A percentile compares a stretch with the other conserved stretches of the same genome.
These are phyloP conservation scores for Chloropsis hardwickii DNA, from an alignment of 2,113 vertebrate species.

Conservation along the genomic window DNA sequence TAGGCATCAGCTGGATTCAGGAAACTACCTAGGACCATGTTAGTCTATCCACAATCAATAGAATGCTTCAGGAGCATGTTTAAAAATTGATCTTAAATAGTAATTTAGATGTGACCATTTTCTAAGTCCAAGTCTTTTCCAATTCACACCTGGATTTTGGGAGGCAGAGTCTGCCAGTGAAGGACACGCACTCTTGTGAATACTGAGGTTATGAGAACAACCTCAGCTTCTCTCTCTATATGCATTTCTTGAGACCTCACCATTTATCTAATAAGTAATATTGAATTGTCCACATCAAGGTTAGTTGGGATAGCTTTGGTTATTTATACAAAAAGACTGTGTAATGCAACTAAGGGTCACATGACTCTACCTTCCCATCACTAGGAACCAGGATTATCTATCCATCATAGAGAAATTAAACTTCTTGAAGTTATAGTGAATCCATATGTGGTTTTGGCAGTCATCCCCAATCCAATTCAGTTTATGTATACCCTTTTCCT, in stretches of 20 bases:
- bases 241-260: neutral
- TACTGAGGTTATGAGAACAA: neutral
- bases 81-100: neutral
- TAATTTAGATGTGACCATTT: neutral
- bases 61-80: neutral
- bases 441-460: neutral
- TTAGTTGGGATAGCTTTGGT: neutral
- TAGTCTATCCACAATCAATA: neutral
- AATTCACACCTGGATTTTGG: neutral
- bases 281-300: neutral
- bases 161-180: neutral
- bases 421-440: neutral
- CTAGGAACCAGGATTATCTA: neutral
- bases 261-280: neutral
- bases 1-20: neutral
- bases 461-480: neutral
- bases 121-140: neutral
- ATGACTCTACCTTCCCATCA: neutral
- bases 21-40: neutral
- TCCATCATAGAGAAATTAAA: neutral
- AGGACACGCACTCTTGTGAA: rapidly evolving
- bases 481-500: neutral
- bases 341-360: neutral
- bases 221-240: neutral
- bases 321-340: neutral